Base-by-base conservation (phyloP, 2,797 vertebrate genomes). In the Notoglanidium macrostoma region DNA sequence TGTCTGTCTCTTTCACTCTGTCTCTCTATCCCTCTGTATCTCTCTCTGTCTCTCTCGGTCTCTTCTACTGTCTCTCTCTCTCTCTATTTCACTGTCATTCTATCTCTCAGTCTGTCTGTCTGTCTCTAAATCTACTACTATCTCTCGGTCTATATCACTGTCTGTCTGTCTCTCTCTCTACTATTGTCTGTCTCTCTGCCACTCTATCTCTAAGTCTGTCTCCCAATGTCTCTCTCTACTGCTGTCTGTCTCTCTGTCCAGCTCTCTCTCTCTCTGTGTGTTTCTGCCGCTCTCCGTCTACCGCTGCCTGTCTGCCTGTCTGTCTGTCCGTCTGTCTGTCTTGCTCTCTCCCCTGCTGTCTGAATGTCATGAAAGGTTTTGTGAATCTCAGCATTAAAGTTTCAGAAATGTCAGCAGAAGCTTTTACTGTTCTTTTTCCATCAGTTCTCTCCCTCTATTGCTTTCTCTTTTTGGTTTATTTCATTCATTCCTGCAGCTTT, bases 331-430 rank as follows among this genome's bases (percentile, higher is more conserved):
- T 49, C 46, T 49, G 46, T 49, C 46, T 49, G 6, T 57, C 17
- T 59, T 10, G 40, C 4, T 23, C 10, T 59, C 10, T 79, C 11
- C 40, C 2, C 4, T 61, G 12, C 23, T 44, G 21, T 61, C 12
- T 44, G 78, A 80, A 61, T 44, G 21, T 44, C 78, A 80, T 44
- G 35, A 80, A 80, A 61, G 55, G 78, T 44, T 80, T 79, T 80
- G 57, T 80, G 35, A 61, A 61, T 80, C 12, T 61, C 57, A 80
- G 78, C 78, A 61, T 44, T 80, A 80, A 63, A 80, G 83, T 86
- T 85, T 87, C 32, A 77, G 67, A 86, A 87, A 88, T 87, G 73
- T 68, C 44, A 83, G 55, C 61, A 83, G 29, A 68, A 76, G 51
- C 55, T 35, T 59, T 74, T 73, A 81, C 73, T 76, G 21, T 76